Evolutionary conservation across 2,113 vertebrate species (phyloP), one percentile per base, ranked within the genome.

Genomic region (Sinocyclocheilus maitianheensis): DNA sequence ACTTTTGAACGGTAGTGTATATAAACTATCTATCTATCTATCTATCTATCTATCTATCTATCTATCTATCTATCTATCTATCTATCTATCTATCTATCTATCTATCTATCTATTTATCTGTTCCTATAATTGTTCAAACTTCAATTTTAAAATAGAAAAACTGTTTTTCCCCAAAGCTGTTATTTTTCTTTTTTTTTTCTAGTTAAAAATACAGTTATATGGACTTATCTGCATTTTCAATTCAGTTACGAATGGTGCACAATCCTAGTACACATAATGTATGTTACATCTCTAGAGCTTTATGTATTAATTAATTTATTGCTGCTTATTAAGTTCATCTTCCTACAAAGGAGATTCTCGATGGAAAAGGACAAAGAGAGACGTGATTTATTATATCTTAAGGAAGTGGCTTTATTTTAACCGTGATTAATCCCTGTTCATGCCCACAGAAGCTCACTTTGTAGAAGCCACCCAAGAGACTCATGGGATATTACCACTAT

Each of bases 291-390:
- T 77, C 76, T 34, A 77, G 24, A 34, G 75, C 24, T 77, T 20
- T 34, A 14, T 22, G 43, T 75, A 48, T 75, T 24, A 46, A 75
- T 77, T 26, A 0, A 55, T 77, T 53, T 26, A 40, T 74, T 48
- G 24, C 76, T 34, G 9, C 16, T 55, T 55, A 24, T 46, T 81
- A 22, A 51, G 24, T 24, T 93, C 86, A 91, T 91, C 89, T 88
- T 81, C 81, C 84, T 88, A 88, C 87, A 85, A 71, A 86, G 87
- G 90, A 88, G 86, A 91, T 90, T 92, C 91, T 91, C 88, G 89
- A 90, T 79, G 91, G 89, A 91, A 90, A 82, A 65, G 83, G 77
- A 79, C 72, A 87, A 91, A 92, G 80, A 87, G 81, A 67, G 76
- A 90, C 34, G 7, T 34, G 24, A 81, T n/a, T 20, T 53, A 51